Conservation (phyloP, 2,113 vertebrate genomes). For the Sardina pilchardus region DNA sequence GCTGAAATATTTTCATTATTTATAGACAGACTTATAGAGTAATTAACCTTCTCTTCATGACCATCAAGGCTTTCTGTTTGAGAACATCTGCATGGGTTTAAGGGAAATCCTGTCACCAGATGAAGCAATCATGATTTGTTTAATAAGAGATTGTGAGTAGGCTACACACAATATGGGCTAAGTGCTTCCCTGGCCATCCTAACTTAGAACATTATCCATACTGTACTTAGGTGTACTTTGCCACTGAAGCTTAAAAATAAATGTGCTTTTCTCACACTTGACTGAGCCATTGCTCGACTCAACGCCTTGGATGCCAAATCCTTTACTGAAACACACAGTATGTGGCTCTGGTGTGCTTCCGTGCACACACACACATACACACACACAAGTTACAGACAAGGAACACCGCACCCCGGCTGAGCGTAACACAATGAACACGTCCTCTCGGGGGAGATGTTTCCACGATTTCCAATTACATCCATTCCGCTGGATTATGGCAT, state of each 20-base stretch:
- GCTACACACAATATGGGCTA: neutral
- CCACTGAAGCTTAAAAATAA: constrained; percentile 11
- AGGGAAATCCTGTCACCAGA: neutral
- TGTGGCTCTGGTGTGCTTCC: neutral
- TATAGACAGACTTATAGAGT: too few species aligned
- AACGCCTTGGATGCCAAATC: constrained; percentile 5
- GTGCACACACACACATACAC: constrained; percentile 23
- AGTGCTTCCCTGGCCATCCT: neutral
- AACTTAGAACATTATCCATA: neutral
- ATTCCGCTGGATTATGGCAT: constrained; percentile 36
- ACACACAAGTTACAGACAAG: constrained; percentile 29
- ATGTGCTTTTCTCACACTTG: constrained; percentile 20
- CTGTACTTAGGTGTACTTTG: neutral
- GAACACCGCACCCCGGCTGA: constrained; percentile 22
- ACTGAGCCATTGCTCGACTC: constrained; percentile 20
- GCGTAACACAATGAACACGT: neutral
- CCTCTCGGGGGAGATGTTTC: constrained; percentile 26
- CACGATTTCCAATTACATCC: constrained; percentile 3
- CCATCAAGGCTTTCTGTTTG: neutral
- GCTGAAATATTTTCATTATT: neutral
- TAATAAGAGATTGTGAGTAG: neutral
- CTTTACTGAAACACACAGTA: neutral
- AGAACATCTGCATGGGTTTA: neutral
- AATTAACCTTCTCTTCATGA: neutral
- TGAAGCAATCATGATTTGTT: neutral